A percentile compares a stretch with the other conserved stretches of the same genome.
Conservation (phyloP, 2,888 invertebrate genomes). For the Dryococelus australis region DNA sequence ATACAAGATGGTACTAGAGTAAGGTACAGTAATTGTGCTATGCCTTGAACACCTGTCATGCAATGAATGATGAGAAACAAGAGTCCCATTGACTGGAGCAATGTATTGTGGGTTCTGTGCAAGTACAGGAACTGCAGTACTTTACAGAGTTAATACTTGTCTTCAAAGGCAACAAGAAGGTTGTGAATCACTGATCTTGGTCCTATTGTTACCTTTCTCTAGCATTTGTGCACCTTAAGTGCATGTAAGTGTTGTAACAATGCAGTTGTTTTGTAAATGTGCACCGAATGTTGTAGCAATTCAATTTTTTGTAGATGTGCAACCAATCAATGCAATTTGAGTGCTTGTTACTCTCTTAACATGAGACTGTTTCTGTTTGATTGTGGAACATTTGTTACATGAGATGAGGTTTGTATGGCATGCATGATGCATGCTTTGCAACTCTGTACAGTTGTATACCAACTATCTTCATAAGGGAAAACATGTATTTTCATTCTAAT, state of each 20-base stretch:
- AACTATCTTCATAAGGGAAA: not conserved
- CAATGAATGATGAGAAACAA: too few species aligned
- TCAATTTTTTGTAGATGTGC: constrained; percentile 34
- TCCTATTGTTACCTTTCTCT: too few species aligned
- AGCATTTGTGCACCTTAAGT: not conserved
- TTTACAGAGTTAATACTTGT: too few species aligned
- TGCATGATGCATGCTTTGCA: not conserved
- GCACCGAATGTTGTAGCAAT: constrained; percentile 25
- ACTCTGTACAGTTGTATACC: not conserved
- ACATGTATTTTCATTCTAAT: not conserved
- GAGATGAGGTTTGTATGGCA: not conserved
- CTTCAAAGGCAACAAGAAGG: too few species aligned
- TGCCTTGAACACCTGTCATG: too few species aligned
- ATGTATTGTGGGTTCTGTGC: too few species aligned
- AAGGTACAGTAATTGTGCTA: too few species aligned
- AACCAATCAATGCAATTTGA: constrained; percentile 39
- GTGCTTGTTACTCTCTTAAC: not conserved
- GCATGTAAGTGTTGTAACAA: not conserved
- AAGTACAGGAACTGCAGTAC: too few species aligned
- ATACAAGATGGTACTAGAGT: too few species aligned
- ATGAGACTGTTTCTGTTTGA: not conserved
- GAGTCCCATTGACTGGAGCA: too few species aligned
- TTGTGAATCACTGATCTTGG: too few species aligned
- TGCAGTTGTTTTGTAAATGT: not conserved
- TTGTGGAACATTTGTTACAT: not conserved